Percentiles rank a stretch among this genome's conserved stretches.
phyloP scores from a whole-genome alignment of 2,888 invertebrate species.

The Rhaphigaster nebulosa region DNA sequence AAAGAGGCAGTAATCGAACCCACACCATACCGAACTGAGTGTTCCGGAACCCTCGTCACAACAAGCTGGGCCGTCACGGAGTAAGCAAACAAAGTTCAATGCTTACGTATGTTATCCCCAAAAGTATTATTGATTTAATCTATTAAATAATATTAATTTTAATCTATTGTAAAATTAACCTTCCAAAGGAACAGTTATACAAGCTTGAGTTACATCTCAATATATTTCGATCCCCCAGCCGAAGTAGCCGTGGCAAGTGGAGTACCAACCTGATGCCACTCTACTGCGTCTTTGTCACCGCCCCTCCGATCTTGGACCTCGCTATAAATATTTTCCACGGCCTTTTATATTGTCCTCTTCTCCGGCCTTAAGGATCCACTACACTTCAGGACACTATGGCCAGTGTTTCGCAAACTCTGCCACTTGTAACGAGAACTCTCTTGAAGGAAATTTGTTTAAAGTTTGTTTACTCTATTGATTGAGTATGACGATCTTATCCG shows the following conservation, averaged over 20 bases:
- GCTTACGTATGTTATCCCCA: too few species aligned
- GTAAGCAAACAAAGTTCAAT: too few species aligned
- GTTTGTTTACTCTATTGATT: conserved; percentile 2
- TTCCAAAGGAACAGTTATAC: neutral
- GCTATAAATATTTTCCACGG: conserved; percentile 13
- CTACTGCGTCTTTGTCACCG: neutral
- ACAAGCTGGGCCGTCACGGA: too few species aligned
- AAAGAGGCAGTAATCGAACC: too few species aligned
- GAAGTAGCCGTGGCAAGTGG: neutral
- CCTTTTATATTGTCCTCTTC: neutral
- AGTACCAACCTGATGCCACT: conserved; percentile 24
- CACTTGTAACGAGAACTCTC: neutral
- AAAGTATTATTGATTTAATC: too few species aligned
- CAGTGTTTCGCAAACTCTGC: conserved; percentile 36
- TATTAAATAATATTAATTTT: too few species aligned
- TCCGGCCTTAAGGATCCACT: neutral
- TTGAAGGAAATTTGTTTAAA: neutral
- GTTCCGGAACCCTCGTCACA: too few species aligned
- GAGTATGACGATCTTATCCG: neutral
- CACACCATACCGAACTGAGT: too few species aligned
- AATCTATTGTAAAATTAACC: too few species aligned
- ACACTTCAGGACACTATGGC: neutral
- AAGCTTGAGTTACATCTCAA: neutral
- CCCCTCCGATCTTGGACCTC: neutral
- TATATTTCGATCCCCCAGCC: neutral